Evolutionary conservation across 2,113 vertebrate species (phyloP), one percentile per base, ranked within the genome.

Genomic region (Diphyllodes magnificus): DNA sequence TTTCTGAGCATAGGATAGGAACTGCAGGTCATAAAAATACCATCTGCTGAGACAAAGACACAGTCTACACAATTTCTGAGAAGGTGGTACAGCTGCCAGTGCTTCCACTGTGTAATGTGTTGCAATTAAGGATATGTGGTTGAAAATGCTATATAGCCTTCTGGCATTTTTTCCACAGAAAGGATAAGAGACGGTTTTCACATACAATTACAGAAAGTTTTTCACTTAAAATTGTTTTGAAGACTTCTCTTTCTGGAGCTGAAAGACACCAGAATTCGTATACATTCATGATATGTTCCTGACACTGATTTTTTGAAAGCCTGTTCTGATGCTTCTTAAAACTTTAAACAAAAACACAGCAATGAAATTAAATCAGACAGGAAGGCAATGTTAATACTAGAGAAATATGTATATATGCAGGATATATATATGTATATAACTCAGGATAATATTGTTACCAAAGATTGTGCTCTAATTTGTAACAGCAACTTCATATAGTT

Each of bases 21-120:
- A 86, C 40, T n/a, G 40, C 2, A 2, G 86, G 94, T 94, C 86
- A 71, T 84, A 89, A 96, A 95, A 93, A 86, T 91, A 92, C 72
- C 69, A 64, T 91, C 95, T 97, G 86, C 86, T 84, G 30, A 82
- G 80, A 75, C 35, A 73, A 92, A 90, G 68, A 90, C n/a, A 44
- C 53, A 80, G 51, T 56, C 80, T 65, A 64, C 64, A 35, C 78
- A 60, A 88, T 92, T 89, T 92, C 79, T 86, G 77, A 84, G 82
- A 93, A 78, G 88, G 82, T 78, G 40, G n/a, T 50, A 24, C 64
- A 91, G 65, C 80, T 91, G 76, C 47, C 60, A 53, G 21, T 78
- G 60, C 47, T 93, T 92, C 57, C 15, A 8, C 54, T 65, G 37
- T 57, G 40, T 76, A 76, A 93, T 72, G 65, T 65, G 23, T 44